These are phyloP conservation scores for Mamestra configurata DNA, from an alignment of 1,140 invertebrate species.

Conservation along the genomic window DNA sequence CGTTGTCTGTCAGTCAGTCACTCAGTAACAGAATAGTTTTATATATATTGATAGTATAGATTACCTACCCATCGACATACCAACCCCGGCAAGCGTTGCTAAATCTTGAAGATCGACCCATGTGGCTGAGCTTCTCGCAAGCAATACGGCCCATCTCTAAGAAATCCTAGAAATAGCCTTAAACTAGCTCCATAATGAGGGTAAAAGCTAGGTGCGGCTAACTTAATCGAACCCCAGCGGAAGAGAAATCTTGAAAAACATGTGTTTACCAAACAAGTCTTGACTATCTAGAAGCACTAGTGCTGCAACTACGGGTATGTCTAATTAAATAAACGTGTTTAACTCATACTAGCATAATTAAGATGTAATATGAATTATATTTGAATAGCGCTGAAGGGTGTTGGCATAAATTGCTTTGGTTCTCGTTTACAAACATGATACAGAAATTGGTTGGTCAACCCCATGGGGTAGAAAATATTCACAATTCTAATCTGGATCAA, in stretches of 20 bases:
- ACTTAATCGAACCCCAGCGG: conserved; percentile 62
- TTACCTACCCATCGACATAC: too few species aligned
- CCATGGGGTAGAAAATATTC: too few species aligned
- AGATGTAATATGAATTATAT: neutral
- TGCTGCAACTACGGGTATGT: neutral
- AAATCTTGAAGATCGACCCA: too few species aligned
- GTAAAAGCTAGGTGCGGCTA: conserved; percentile 50
- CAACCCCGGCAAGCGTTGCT: too few species aligned
- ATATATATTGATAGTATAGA: too few species aligned
- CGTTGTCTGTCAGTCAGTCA: too few species aligned
- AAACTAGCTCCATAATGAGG: conserved; percentile 52
- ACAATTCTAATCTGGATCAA: too few species aligned
- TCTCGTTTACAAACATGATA: too few species aligned
- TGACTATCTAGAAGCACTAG: conserved; percentile 24
- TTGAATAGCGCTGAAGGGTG: neutral
- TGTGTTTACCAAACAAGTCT: conserved; percentile 45
- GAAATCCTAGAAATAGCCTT: conserved; percentile 30
- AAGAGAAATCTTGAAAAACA: conserved; percentile 73
- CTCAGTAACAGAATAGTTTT: too few species aligned
- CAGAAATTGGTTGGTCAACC: too few species aligned
- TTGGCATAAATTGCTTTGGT: too few species aligned
- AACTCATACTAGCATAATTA: neutral
- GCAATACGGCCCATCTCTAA: conserved; percentile 23
- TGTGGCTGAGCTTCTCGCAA: too few species aligned
- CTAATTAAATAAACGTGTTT: conserved; percentile 24